Percentiles rank a stretch among this genome's conserved stretches.
Conservation (phyloP, 23 tunicate species). For the Ascidia mentula region DNA sequence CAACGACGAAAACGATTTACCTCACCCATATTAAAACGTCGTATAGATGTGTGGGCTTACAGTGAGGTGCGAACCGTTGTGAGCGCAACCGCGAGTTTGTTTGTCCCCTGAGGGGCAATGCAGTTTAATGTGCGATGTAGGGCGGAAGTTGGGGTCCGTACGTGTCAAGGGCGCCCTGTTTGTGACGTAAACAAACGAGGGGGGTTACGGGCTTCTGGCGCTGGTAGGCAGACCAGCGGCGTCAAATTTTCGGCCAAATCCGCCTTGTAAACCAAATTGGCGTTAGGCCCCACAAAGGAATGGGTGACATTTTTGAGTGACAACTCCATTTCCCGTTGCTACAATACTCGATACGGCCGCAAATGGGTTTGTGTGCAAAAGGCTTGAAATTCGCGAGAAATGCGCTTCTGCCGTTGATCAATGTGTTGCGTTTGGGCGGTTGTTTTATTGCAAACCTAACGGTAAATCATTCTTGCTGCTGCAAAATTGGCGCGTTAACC, state of each 20-base stretch:
- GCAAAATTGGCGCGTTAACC: no score
- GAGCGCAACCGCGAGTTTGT: neutral
- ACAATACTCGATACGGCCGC: no score
- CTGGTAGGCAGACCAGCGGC: neutral
- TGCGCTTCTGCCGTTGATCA: no score
- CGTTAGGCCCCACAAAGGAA: no score
- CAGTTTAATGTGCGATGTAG: neutral
- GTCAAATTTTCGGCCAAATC: neutral
- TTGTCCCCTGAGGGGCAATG: neutral
- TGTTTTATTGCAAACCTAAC: no score
- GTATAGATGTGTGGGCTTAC: no score
- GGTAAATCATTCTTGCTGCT: no score
- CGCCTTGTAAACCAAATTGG: neutral
- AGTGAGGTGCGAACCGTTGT: neutral
- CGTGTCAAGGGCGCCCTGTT: neutral
- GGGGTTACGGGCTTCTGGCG: neutral
- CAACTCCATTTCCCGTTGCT: neutral
- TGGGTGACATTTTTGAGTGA: constrained; percentile 5
- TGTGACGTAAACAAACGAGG: neutral
- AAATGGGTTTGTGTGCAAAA: no score
- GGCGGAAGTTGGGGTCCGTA: neutral
- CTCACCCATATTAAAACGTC: no score
- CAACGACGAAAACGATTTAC: no score
- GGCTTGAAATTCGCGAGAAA: no score
- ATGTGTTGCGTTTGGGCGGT: no score